Evolutionary conservation across 2,113 vertebrate species (phyloP).

Genomic region (Trochalopteron elliotii): DNA sequence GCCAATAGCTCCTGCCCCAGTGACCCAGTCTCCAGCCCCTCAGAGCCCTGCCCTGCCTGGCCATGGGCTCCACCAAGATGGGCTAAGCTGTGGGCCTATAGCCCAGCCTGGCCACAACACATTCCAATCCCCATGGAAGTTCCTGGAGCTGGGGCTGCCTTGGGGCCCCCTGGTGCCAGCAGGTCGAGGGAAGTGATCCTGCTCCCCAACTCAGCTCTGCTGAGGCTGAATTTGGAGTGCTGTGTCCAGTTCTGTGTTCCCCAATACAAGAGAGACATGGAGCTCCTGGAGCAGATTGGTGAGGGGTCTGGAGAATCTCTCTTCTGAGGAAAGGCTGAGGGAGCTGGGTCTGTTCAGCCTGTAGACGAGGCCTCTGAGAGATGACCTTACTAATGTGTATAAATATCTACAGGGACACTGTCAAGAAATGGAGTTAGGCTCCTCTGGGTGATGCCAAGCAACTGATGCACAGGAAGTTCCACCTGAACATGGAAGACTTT

Average conservation of each 20-base stretch:
- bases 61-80: accelerated
- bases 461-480: neutral
- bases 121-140: accelerated
- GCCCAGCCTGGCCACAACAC: neutral
- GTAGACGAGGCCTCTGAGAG: neutral
- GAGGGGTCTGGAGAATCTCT: neutral
- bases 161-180: accelerated
- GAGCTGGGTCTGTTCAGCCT: neutral
- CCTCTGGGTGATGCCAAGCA: neutral
- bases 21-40: accelerated
- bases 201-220: neutral
- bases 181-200: accelerated
- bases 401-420: neutral
- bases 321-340: too few species aligned
- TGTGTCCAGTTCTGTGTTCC: accelerated
- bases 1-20: neutral
- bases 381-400: neutral
- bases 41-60: neutral
- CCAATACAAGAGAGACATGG: neutral
- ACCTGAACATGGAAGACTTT: neutral
- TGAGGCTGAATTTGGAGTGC: neutral
- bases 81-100: accelerated
- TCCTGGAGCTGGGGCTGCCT: neutral
- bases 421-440: neutral
- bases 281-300: neutral